Conservation (phyloP, 2,113 vertebrate species). For the Neolamprologus kungweensis region DNA sequence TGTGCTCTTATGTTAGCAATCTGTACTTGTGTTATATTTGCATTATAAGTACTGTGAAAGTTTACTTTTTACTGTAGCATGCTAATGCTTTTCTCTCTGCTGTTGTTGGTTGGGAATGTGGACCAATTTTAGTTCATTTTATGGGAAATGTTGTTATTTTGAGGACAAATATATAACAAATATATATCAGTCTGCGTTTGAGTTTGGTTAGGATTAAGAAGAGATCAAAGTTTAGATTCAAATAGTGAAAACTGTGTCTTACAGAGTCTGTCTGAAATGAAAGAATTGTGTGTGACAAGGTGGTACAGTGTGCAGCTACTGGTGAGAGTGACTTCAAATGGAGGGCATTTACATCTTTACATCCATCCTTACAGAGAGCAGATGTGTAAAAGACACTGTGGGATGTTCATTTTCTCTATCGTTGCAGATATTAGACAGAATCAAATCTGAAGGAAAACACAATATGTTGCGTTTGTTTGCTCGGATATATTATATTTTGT, state of each 20-base stretch:
- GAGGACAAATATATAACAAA: background rate
- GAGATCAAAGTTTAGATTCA: background rate
- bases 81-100: background rate
- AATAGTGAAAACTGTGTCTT: background rate
- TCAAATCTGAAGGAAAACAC: background rate
- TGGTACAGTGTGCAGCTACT: background rate
- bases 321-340: background rate
- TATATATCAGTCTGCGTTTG: background rate
- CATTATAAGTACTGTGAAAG: background rate
- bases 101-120: background rate
- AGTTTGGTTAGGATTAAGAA: background rate
- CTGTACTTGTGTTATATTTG: background rate
- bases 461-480: background rate
- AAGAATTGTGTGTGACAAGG: background rate
- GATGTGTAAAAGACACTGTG: background rate
- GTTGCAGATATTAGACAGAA: background rate
- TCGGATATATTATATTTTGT: background rate
- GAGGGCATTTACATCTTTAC: background rate
- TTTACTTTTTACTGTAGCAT: background rate
- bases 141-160: background rate
- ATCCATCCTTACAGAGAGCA: background rate
- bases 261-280: background rate
- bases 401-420: background rate
- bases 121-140: background rate
- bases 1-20: background rate